Conservation (phyloP, 2,113 vertebrate genomes). For the Xenopus laevis region DNA sequence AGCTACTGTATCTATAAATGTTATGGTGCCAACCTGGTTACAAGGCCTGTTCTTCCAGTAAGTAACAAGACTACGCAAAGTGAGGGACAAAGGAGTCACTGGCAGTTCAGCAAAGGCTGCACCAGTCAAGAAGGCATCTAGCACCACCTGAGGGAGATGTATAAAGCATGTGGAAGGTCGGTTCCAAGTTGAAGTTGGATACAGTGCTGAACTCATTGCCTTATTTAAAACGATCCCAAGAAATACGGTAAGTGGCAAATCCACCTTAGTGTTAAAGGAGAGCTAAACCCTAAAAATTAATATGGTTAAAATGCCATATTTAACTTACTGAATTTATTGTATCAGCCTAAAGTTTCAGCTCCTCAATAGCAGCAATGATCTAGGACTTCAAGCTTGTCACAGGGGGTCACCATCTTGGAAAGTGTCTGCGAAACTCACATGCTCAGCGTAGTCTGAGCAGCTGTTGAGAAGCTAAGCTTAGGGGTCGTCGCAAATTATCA, state of each 20-base stretch:
- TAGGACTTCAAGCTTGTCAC: too few relatives aligned
- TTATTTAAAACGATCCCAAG: slow-evolving; percentile 85
- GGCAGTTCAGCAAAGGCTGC: slow-evolving; percentile 6
- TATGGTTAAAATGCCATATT: too few relatives aligned
- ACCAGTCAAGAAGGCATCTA: slow-evolving; percentile 55
- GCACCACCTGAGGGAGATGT: slow-evolving; percentile 70
- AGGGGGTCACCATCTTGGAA: too few relatives aligned
- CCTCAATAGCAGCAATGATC: too few relatives aligned
- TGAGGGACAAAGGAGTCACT: slow-evolving; percentile 11
- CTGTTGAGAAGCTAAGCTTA: too few relatives aligned
- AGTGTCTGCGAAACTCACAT: too few relatives aligned
- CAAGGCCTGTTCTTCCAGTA: background rate
- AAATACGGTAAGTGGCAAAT: slow-evolving; percentile 76
- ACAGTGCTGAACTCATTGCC: slow-evolving; percentile 75
- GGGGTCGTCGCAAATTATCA: too few relatives aligned
- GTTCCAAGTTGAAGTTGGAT: slow-evolving; percentile 84
- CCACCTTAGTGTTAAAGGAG: too few relatives aligned
- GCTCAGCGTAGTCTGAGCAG: too few relatives aligned
- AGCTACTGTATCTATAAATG: slow-evolving; percentile 12
- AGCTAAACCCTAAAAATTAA: too few relatives aligned
- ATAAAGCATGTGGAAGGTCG: slow-evolving; percentile 66
- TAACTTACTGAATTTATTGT: too few relatives aligned
- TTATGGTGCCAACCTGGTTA: background rate
- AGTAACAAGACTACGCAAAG: background rate
- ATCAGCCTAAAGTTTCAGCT: too few relatives aligned